Evolutionary conservation across 1,140 invertebrate species (phyloP), one percentile per base, ranked within the genome.

Genomic region (Macrocentrus cingulum): DNA sequence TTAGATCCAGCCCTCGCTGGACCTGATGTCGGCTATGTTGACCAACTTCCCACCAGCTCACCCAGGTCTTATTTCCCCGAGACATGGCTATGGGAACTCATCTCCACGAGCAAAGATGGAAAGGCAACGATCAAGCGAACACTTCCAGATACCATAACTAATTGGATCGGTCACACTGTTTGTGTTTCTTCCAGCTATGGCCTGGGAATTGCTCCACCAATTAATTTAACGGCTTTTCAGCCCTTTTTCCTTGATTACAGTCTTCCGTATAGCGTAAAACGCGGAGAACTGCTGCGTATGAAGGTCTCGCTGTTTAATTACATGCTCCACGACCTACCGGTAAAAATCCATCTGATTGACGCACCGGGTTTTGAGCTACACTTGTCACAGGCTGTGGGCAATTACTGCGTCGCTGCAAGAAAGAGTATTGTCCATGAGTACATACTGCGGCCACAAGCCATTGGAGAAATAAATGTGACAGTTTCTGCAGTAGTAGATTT

Each of bases 291-390:
- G 22, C 71, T 91, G 1, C 82, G 82, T 1, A 71, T 91, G 42
- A 85, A 89, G 70, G 84, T 88, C 1, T 82, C 86, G 0, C 79
- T 91, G 1, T 89, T 88, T 71, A 92, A 92, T 72, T 91, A 91
- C 68, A 69, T 90, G 66, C 77, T 81, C 9, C 79, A 84, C 39
- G 83, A 80, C 63, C 67, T 89, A 49, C 84, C 84, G 3, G 87
- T 86, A 18, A 73, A 79, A 56, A 71, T 87, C n/a, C 78, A 71
- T 20, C 45, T 86, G 42, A 73, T 79, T 48, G 66, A 76, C 6
- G 72, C 78, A 1, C 65, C 77, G 2, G 81, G 80, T 5, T 75
- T 85, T 32, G 76, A 81, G 37, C 52, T 84, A 2, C 62, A 75
- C 23, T 59, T 68, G 9, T 60, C 59, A 8, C 56, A 64, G 53